These are phyloP conservation scores for Mesoligia furuncula DNA, from an alignment of 2,888 invertebrate species.

Conservation along the genomic window DNA sequence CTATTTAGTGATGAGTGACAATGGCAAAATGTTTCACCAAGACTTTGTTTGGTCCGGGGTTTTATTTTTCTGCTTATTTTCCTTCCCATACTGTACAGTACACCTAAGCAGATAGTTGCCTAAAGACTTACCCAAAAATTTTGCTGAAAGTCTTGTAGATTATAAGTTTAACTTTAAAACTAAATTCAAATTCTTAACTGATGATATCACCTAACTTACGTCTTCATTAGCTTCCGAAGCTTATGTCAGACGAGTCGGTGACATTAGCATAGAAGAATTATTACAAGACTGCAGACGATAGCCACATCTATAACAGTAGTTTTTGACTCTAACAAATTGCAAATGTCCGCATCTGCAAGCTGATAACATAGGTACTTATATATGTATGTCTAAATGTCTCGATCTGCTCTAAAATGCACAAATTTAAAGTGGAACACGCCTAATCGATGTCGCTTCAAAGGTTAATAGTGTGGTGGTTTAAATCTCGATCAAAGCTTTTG, in stretches of 20 bases:
- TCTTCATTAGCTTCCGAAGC: neutral
- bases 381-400: neutral
- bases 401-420: neutral
- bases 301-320: neutral
- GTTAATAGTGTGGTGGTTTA: conserved; percentile 30
- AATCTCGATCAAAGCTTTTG: conserved; percentile 34
- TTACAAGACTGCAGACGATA: neutral
- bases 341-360: neutral
- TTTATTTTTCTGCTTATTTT: neutral
- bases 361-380: no score
- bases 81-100: neutral
- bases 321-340: neutral
- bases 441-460: conserved; percentile 25
- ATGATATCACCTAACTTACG: conserved; percentile 8
- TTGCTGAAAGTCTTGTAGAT: neutral
- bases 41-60: neutral
- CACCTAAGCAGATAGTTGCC: neutral
- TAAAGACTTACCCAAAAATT: neutral
- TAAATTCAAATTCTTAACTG: neutral
- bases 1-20: neutral
- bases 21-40: neutral
- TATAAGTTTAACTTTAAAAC: neutral
- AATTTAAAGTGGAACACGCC: neutral
- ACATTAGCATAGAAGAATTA: neutral
- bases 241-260: neutral